phyloP scores from a whole-genome alignment of 2,113 vertebrate species.

The Macquaria ambigua region DNA sequence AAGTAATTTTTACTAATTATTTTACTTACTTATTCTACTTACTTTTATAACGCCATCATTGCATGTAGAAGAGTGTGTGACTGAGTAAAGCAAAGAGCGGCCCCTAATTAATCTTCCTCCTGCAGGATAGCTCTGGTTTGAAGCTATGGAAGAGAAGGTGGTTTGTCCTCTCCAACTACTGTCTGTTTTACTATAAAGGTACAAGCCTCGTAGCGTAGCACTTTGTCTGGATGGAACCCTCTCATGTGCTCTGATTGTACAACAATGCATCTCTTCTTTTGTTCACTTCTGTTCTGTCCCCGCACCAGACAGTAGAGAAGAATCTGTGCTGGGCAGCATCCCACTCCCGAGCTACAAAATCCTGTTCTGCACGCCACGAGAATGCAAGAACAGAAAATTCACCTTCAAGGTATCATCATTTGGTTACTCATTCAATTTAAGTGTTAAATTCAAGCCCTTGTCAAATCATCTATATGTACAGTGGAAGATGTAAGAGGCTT shows the following conservation, averaged over 20 bases:
- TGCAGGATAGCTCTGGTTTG: slow-evolving; percentile 91
- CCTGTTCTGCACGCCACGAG: slow-evolving; percentile 87
- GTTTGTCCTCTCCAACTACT: slow-evolving; percentile 93
- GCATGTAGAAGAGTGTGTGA: not conserved
- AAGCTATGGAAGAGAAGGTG: slow-evolving; percentile 94
- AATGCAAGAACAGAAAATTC: slow-evolving; percentile 90
- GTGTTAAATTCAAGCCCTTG: not conserved
- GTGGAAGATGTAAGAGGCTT: not conserved
- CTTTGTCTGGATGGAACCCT: not conserved
- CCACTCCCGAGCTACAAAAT: slow-evolving; percentile 92
- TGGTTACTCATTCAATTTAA: not conserved
- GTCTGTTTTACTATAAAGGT: slow-evolving; percentile 91
- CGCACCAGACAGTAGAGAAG: slow-evolving; percentile 91
- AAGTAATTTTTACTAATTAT: slow-evolving; percentile 78
- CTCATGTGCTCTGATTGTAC: not conserved
- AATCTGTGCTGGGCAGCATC: slow-evolving; percentile 90
- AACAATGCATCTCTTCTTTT: not conserved
- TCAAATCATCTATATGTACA: not conserved
- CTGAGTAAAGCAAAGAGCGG: not conserved
- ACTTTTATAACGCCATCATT: not conserved
- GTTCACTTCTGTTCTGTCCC: not conserved
- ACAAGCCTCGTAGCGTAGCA: not conserved
- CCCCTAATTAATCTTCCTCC: slow-evolving; percentile 15
- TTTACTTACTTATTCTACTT: not conserved
- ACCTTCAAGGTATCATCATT: slow-evolving; percentile 88